Evolutionary conservation across 2,888 invertebrate species (phyloP).

Genomic region (Automeris io): DNA sequence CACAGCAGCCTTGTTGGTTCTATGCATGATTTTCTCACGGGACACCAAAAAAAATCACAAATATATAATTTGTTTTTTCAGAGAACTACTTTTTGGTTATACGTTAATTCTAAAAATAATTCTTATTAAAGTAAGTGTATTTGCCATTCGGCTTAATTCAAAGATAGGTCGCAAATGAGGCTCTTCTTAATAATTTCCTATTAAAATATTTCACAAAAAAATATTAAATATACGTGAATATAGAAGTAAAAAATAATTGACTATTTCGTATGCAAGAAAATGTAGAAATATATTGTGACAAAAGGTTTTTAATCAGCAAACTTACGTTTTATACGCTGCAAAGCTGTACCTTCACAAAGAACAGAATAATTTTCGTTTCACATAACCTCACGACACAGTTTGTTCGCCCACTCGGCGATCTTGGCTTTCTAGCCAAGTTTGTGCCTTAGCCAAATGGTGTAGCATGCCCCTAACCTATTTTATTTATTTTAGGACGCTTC

Average conservation of each 20-base stretch:
- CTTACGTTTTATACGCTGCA: slow-evolving; percentile 15
- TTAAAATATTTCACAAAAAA: too few relatives aligned
- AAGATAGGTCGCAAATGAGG: too few relatives aligned
- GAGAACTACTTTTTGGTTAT: too few relatives aligned
- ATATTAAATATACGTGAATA: neutral
- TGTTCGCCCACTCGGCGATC: slow-evolving; percentile 12
- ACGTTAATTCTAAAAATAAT: too few relatives aligned
- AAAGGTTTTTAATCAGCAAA: slow-evolving; percentile 32
- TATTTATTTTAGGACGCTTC: slow-evolving; percentile 3
- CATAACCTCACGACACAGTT: slow-evolving; percentile 8
- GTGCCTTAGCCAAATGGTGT: slow-evolving; percentile 44
- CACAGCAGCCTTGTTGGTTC: too few relatives aligned
- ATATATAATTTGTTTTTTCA: too few relatives aligned
- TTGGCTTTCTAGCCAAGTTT: slow-evolving; percentile 40
- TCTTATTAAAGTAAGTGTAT: too few relatives aligned
- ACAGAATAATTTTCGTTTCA: slow-evolving; percentile 27
- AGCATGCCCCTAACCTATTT: slow-evolving; percentile 47
- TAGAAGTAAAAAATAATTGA: neutral
- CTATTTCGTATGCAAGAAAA: neutral
- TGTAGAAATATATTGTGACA: neutral
- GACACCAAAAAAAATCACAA: too few relatives aligned
- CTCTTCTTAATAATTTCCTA: too few relatives aligned
- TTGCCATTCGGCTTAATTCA: too few relatives aligned
- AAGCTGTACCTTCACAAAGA: slow-evolving; percentile 25
- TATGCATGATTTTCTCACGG: too few relatives aligned